Percentiles rank a stretch among this genome's conserved stretches.
These are phyloP conservation scores for Heliocidaris erythrogramma DNA, from an alignment of 35 echinoderm and acorn worm species.

Conservation along the genomic window DNA sequence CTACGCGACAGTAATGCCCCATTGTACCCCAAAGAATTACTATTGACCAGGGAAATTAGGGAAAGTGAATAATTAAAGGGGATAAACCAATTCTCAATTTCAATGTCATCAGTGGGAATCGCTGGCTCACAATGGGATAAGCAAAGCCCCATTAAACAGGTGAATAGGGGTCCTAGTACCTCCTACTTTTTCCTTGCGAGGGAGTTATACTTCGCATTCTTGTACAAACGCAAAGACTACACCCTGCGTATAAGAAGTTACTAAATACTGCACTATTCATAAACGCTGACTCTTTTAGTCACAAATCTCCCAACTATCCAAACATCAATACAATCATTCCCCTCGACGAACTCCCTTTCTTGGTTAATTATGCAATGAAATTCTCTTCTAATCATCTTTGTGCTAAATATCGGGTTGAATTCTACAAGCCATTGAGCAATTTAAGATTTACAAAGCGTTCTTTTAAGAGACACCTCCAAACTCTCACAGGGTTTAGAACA, in stretches of 20 bases:
- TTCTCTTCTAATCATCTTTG: not conserved
- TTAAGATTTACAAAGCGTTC: not conserved
- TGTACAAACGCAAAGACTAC: not conserved
- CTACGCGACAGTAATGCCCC: not conserved
- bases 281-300: not conserved
- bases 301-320: not conserved
- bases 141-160: slow-evolving; percentile 34
- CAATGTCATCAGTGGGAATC: slow-evolving; percentile 43
- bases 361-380: not conserved
- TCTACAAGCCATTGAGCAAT: not conserved
- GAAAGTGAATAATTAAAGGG: slow-evolving; percentile 43
- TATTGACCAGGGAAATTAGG: slow-evolving; percentile 34
- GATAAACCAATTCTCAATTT: slow-evolving; percentile 52
- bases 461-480: not conserved
- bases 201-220: not conserved
- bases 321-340: slow-evolving; percentile 23
- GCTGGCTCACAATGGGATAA: slow-evolving; percentile 28
- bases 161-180: not conserved
- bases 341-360: not conserved
- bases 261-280: not conserved
- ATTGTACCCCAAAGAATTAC: not conserved
- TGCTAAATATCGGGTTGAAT: not conserved
- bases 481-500: not conserved
- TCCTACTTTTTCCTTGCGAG: not conserved
- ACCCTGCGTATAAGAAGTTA: not conserved